A percentile compares a stretch with the other conserved stretches of the same genome.
Conservation (phyloP, 2,888 invertebrate genomes). For the Caenorhabditis sp. region DNA sequence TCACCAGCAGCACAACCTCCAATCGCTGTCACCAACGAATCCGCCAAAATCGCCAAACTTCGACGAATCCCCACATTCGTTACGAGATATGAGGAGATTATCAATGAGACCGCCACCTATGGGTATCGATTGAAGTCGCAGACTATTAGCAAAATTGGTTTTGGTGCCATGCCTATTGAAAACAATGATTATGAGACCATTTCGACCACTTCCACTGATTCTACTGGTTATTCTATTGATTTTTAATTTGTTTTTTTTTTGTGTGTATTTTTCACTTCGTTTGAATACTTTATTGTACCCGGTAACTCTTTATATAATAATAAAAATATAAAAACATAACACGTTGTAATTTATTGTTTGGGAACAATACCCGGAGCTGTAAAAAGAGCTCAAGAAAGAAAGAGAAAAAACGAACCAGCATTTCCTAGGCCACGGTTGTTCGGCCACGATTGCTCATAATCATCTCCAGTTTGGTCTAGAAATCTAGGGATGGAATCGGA, state of each 20-base stretch:
- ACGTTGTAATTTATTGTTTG: too few relatives aligned
- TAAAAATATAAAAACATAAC: not conserved
- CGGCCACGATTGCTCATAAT: too few relatives aligned
- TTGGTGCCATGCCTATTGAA: not conserved
- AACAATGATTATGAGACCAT: not conserved
- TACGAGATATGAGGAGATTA: not conserved
- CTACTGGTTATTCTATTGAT: not conserved
- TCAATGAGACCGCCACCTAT: constrained; percentile 1
- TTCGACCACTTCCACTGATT: not conserved
- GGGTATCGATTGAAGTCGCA: constrained; percentile 1
- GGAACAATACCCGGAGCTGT: too few relatives aligned
- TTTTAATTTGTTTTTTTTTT: not conserved
- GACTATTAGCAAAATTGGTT: not conserved
- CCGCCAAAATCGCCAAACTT: not conserved
- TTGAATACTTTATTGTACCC: not conserved
- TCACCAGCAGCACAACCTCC: not conserved
- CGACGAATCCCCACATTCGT: constrained; percentile 1
- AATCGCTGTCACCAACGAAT: not conserved
- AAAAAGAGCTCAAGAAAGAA: too few relatives aligned
- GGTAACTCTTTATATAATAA: not conserved
- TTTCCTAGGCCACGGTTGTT: too few relatives aligned
- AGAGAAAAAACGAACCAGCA: too few relatives aligned
- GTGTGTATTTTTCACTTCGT: not conserved
- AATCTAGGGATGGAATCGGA: too few relatives aligned
- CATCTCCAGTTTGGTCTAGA: too few relatives aligned